Evolutionary conservation across 2,888 invertebrate species (phyloP).

Genomic region (Operophtera brumata): DNA sequence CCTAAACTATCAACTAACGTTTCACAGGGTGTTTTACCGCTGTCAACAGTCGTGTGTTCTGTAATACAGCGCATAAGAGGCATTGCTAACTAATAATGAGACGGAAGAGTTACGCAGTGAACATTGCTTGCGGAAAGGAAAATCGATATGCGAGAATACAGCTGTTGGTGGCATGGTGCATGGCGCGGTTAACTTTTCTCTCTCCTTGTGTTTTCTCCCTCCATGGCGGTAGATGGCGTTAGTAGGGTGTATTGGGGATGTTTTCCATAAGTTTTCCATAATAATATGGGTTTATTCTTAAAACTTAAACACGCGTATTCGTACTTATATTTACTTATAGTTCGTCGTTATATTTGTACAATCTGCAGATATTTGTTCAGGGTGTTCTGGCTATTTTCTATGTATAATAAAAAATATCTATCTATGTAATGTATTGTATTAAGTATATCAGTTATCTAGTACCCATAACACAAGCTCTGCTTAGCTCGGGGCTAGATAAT

Average conservation of each 20-base stretch:
- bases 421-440: too few species aligned
- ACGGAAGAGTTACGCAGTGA: conserved; percentile 56
- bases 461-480: too few species aligned
- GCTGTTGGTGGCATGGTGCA: conserved; percentile 49
- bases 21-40: not conserved
- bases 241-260: not conserved
- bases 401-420: too few species aligned
- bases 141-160: conserved; percentile 67
- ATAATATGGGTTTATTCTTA: too few species aligned
- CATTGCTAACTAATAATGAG: conserved; percentile 34
- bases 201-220: conserved; percentile 1
- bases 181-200: conserved; percentile 6
- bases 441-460: too few species aligned
- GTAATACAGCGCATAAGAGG: conserved; percentile 27
- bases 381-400: too few species aligned
- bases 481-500: too few species aligned
- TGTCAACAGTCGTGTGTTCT: conserved; percentile 15
- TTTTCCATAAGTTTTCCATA: not conserved
- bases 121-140: conserved; percentile 56
- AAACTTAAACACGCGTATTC: too few species aligned
- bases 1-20: not conserved
- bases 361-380: too few species aligned
- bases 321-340: too few species aligned
- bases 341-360: too few species aligned
- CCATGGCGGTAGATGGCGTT: conserved; percentile 23